phyloP scores from a whole-genome alignment of 2,888 invertebrate genomes.

The Thereva unica region DNA sequence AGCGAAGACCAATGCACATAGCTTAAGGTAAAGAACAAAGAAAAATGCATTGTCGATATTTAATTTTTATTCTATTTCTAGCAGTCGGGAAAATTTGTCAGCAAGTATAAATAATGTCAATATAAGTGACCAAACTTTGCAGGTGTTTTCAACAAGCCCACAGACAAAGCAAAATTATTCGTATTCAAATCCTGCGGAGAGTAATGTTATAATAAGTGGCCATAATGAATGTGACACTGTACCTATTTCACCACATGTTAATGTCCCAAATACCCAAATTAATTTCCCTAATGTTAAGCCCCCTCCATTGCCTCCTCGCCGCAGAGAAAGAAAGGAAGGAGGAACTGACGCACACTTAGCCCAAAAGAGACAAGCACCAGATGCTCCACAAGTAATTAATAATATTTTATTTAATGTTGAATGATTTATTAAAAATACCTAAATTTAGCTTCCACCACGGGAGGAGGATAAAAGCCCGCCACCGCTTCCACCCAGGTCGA shows the following conservation, averaged over 20 bases:
- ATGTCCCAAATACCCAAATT: slow-evolving; percentile 54
- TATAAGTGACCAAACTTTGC: slow-evolving; percentile 32
- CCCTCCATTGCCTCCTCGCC: slow-evolving; percentile 54
- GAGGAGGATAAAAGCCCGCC: slow-evolving; percentile 71
- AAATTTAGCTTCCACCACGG: slow-evolving; percentile 64
- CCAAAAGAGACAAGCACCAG: slow-evolving; percentile 65
- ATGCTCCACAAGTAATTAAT: slow-evolving; percentile 63
- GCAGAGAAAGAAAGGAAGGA: slow-evolving; percentile 54
- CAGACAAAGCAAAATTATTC: slow-evolving; percentile 37
- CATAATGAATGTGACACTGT: slow-evolving; percentile 44
- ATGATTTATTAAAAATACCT: slow-evolving; percentile 1
- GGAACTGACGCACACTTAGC: slow-evolving; percentile 50
- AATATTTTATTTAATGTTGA: neutral
- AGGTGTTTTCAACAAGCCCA: slow-evolving; percentile 39
- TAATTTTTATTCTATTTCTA: neutral
- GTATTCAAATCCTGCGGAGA: slow-evolving; percentile 34
- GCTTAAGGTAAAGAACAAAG: slow-evolving; percentile 37
- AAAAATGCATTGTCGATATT: neutral
- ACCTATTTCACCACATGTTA: slow-evolving; percentile 58
- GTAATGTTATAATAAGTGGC: neutral
- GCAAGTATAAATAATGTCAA: slow-evolving; percentile 7
- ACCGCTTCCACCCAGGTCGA: slow-evolving; percentile 66
- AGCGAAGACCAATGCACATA: slow-evolving; percentile 40
- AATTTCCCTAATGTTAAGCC: slow-evolving; percentile 53
- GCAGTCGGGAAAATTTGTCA: neutral